Conservation (phyloP, 2,888 invertebrate species). For the Sepioteuthis lessoniana region DNA sequence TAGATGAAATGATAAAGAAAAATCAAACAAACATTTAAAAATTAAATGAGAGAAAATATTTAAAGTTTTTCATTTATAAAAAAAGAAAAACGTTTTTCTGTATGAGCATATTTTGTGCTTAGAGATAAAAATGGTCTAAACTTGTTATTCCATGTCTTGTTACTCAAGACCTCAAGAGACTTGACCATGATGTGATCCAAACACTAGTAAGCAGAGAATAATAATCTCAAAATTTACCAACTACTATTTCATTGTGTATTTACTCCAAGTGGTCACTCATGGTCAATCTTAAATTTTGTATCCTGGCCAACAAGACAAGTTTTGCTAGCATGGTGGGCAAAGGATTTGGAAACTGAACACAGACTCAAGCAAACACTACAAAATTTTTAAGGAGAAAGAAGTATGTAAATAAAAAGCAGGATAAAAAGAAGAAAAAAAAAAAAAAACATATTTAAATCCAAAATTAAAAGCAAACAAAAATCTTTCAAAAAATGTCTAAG, state of each 20-base stretch:
- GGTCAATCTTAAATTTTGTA: not conserved
- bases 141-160: not conserved
- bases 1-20: not conserved
- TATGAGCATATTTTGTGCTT: not conserved
- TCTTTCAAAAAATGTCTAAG: not conserved
- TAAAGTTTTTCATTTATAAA: not conserved
- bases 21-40: not conserved
- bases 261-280: not conserved
- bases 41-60: not conserved
- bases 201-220: not conserved
- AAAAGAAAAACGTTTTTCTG: not conserved
- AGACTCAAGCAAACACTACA: not conserved
- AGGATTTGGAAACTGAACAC: slow-evolving; percentile 1
- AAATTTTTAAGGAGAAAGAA: not conserved
- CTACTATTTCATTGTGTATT: not conserved
- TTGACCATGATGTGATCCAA: not conserved
- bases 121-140: not conserved
- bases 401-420: not conserved
- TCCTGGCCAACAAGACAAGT: not conserved
- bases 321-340: slow-evolving; percentile 33
- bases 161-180: not conserved
- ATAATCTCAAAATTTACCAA: not conserved
- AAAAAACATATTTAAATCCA: not conserved
- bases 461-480: not conserved
- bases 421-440: too few relatives aligned